These are phyloP conservation scores for Pangasius macronema DNA, from an alignment of 2,797 vertebrate genomes.

Conservation along the genomic window DNA sequence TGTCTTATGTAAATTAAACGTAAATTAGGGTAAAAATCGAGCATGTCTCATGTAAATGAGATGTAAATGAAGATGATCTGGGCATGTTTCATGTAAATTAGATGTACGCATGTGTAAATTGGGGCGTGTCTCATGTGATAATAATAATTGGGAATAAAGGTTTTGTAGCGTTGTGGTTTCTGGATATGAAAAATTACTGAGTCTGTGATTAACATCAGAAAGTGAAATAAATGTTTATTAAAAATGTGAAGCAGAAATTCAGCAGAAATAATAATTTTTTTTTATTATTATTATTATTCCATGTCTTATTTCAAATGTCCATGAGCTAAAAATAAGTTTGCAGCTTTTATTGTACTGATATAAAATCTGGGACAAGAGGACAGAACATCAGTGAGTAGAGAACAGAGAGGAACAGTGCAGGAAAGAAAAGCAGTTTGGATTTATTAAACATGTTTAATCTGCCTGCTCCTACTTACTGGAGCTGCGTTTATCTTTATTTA, in stretches of 20 bases:
- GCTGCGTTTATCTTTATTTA: background rate
- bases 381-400: background rate
- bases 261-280: too few species aligned
- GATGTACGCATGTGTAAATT: background rate
- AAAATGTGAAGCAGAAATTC: background rate
- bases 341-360: background rate
- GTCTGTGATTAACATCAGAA: background rate
- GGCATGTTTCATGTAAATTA: background rate
- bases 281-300: too few species aligned
- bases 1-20: background rate
- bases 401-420: too few species aligned
- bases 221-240: background rate
- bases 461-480: background rate
- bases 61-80: background rate
- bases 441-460: background rate
- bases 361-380: background rate
- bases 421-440: too few species aligned
- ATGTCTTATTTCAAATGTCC: background rate
- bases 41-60: background rate
- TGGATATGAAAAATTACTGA: too few species aligned
- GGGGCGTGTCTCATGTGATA: too few species aligned
- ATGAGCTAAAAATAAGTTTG: background rate
- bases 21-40: background rate
- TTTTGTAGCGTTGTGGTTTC: too few species aligned
- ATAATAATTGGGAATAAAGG: too few species aligned